A percentile compares a stretch with the other conserved stretches of the same genome.
Evolutionary conservation across 2,113 vertebrate species (phyloP).

Genomic region (Peromyscus californicus): DNA sequence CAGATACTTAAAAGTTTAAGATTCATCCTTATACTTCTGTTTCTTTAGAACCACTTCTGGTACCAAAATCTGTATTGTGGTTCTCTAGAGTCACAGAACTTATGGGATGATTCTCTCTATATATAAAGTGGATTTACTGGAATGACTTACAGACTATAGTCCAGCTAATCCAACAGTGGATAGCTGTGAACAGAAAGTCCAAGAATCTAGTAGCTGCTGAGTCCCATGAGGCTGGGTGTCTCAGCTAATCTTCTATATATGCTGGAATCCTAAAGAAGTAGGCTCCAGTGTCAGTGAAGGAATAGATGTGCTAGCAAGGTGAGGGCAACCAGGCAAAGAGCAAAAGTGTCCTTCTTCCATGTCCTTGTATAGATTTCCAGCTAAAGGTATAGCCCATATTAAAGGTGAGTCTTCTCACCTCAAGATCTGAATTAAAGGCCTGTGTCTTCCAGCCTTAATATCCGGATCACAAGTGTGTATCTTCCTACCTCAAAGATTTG

Average conservation of each 20-base stretch:
- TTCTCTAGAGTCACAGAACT: not conserved
- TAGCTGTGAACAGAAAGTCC: not conserved
- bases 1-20: no score
- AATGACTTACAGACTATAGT: not conserved
- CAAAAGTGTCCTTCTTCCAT: not conserved
- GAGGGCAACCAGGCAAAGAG: not conserved
- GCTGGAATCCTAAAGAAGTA: not conserved
- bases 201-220: not conserved
- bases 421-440: not conserved
- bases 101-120: not conserved
- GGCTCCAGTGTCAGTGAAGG: not conserved
- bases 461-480: not conserved
- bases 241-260: not conserved
- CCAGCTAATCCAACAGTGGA: not conserved
- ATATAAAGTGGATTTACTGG: not conserved
- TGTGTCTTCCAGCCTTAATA: not conserved
- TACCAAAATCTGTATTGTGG: not conserved
- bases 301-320: not conserved
- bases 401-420: not conserved
- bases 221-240: not conserved
- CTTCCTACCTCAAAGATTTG: not conserved
- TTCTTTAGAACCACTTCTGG: no score
- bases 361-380: not conserved
- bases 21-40: no score
- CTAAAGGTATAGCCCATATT: not conserved